phyloP scores from a whole-genome alignment of 2,113 vertebrate genomes.

The Trogon melanurus region DNA sequence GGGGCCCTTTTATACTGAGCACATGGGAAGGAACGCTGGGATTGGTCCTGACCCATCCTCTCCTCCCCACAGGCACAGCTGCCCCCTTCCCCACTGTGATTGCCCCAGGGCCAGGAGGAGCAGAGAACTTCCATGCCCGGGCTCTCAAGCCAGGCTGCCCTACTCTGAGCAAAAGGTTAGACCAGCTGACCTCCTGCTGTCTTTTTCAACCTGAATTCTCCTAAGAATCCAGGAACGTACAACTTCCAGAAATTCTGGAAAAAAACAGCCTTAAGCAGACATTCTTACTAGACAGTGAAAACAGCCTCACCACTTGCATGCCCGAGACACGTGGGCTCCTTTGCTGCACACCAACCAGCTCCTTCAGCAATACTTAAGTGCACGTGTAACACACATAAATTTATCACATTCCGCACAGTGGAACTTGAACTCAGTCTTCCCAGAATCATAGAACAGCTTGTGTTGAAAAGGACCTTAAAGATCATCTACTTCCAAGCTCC shows the following conservation, averaged over 20 bases:
- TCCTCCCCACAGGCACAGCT: no score
- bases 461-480: no score
- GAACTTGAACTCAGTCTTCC: not conserved
- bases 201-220: not conserved
- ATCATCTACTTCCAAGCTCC: no score
- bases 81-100: no score
- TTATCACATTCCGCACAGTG: not conserved
- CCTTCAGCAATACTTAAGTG: not conserved
- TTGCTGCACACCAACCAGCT: not conserved
- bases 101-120: no score
- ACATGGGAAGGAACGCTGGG: no score
- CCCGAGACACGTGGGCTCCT: accelerated
- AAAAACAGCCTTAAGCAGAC: not conserved
- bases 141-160: no score
- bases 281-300: not conserved
- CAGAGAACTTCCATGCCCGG: no score
- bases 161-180: not conserved
- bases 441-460: not conserved
- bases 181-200: not conserved
- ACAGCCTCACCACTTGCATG: not conserved
- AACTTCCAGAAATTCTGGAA: not conserved
- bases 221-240: not conserved
- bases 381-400: not conserved
- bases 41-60: no score
- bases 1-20: no score